phyloP scores from a whole-genome alignment of 2,888 invertebrate genomes.

The Amphipoea lucens region DNA sequence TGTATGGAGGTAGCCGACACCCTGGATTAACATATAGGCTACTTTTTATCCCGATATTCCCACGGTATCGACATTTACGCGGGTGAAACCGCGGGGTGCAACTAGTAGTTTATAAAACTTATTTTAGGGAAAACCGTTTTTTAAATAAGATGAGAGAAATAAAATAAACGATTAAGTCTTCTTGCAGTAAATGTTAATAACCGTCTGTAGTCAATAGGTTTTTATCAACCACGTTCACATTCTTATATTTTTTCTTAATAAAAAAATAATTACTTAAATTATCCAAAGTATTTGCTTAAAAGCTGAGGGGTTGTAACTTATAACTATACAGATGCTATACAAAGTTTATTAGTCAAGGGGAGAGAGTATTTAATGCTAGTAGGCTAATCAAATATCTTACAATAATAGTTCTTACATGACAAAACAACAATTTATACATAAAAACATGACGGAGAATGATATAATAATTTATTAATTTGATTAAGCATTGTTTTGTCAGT shows the following conservation, averaged over 20 bases:
- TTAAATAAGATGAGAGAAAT: not conserved
- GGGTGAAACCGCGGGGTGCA: no score
- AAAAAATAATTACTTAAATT: not conserved
- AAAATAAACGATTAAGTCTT: not conserved
- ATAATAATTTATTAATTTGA: not conserved
- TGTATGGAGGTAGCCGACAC: no score
- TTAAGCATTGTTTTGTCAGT: no score
- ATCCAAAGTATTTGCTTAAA: not conserved
- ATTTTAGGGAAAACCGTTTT: not conserved
- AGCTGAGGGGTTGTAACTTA: no score
- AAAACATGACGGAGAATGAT: not conserved
- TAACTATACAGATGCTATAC: no score
- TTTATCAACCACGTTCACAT: not conserved
- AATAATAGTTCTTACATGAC: no score
- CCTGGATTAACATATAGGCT: no score
- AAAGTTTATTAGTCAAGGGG: no score
- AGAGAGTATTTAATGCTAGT: not conserved
- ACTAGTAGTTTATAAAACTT: no score
- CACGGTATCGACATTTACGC: no score
- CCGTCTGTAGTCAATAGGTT: constrained; percentile 10
- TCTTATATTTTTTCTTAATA: not conserved
- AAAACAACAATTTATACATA: not conserved
- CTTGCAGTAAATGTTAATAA: constrained; percentile 18
- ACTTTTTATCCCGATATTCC: no score
- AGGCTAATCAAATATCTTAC: no score